Base-by-base conservation (phyloP, 2,888 invertebrate genomes). In the Ornithoptera alexandrae region DNA sequence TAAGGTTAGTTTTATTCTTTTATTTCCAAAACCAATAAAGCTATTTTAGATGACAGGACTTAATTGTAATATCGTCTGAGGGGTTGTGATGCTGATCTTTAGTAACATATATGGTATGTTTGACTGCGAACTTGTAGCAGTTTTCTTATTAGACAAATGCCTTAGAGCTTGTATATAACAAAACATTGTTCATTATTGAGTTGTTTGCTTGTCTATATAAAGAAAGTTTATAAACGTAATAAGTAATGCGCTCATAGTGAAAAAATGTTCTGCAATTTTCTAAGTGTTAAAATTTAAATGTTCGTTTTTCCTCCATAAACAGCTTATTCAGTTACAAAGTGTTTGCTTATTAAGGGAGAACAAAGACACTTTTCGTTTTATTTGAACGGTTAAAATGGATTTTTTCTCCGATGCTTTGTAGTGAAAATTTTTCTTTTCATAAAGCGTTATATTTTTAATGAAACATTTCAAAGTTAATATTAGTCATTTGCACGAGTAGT, bases 351-450 rank as follows among this genome's bases (percentile, higher is more conserved):
- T 50, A 24, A 62, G 42, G 12, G 57, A 59, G 50, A 68, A 63
- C 62, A 58, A 68, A 68, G 58, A 63, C 46, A 62, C 62, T 63
- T 57, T 30, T 68, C 50, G 57, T 3, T 10, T 67, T 67, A 62
- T 67, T 67, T 56, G 67, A 24, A 20, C 18, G 39, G 39, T 62
- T 39, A 18, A 36, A 67, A 57, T 22, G 22, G 15, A 42, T 62
- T n/a, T 57, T 36, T 30, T 12, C 5, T n/a, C n/a, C 2, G 63
- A 30, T 30, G 58, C 62, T 58, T 68, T 62, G 20, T 57, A 17
- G 20, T 22, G 42, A 24, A 56, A 24, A 62, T 62, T 20, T 53
- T 61, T 53, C 60, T 60, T 7, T 66, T 56, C 36, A 17, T 12
- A 61, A 62, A 61, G 7, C 20, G 22, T 22, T 58, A 59, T 46